Evolutionary conservation across 2,797 vertebrate genomes (phyloP), one percentile per base, ranked within the genome.

Genomic region (Pagetopsis macropterus): DNA sequence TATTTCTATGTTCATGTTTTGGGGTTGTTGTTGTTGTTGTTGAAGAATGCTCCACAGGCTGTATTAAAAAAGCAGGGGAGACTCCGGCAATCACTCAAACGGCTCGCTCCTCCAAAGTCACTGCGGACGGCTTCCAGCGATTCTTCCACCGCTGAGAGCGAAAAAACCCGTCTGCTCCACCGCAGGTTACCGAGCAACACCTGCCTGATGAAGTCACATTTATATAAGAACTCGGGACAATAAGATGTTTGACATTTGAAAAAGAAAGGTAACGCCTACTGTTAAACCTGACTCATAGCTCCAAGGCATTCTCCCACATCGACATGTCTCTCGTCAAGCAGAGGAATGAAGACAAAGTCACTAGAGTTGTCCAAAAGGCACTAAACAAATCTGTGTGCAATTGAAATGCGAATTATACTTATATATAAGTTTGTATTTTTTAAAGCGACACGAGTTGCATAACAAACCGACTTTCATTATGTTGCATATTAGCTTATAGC

Each of bases 41-140:
- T 44, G 72, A 71, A 65, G 61, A 37, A 37, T 65, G 49, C 65
- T 54, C 66, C 76, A 75, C 55, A 6, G 62, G 76, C 73, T 61
- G 72, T 10, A 51, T 76, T 62, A 27, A 13, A 40, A 64, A 63
- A 59, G 66, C 68, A 61, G 65, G 74, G 68, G 72, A 74, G 76
- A 88, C 71, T 76, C 54, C 12, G 2, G 77, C 67, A 49, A 75
- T 85, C 80, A 72, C 31, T 83, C 76, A 81, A 70, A 82, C 37
- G 5, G 68, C 46, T 82, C 76, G 50, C 44, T 62, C 49, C 27
- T 5, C 23, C 62, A 82, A 82, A 83, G 81, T 85, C 83, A 79
- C 3, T 1, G 16, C 80, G 73, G 79, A 78, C 62, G 3, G 55
- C 76, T 79, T 44, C 66, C 3, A 43, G 75, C 78, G 16, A 16